phyloP scores from a whole-genome alignment of 2,113 vertebrate species.

The Antechinus flavipes region DNA sequence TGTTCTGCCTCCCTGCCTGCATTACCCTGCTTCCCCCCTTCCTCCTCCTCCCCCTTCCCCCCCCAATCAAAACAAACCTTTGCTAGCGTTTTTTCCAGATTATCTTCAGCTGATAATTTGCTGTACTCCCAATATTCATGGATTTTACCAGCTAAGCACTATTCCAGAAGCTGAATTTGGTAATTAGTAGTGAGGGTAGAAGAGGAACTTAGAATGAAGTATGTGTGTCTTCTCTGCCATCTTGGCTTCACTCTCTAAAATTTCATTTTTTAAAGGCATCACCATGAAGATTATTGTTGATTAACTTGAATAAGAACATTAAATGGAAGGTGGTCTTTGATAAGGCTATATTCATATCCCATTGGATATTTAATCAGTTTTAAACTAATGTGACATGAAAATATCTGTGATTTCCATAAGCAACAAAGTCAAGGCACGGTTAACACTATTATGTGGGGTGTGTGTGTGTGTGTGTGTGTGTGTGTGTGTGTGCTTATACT shows the following conservation, averaged over 20 bases:
- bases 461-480: too few species aligned
- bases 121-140: too few species aligned
- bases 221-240: too few species aligned
- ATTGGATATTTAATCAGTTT: not conserved
- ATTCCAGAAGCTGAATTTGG: too few species aligned
- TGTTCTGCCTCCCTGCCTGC: too few species aligned
- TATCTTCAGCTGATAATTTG: too few species aligned
- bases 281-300: not conserved
- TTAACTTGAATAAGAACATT: not conserved
- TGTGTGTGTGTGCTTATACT: not conserved
- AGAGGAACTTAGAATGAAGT: too few species aligned
- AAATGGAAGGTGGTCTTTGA: not conserved
- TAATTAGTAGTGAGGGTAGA: too few species aligned
- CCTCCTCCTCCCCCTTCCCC: fast-evolving
- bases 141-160: too few species aligned
- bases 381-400: not conserved
- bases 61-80: too few species aligned
- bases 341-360: not conserved
- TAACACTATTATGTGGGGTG: not conserved
- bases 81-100: too few species aligned
- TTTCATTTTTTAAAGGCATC: not conserved
- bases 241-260: not conserved
- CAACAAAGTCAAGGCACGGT: not conserved
- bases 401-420: not conserved
- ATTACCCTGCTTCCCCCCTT: too few species aligned